phyloP scores from a whole-genome alignment of 2,113 vertebrate genomes.

The Naja naja region DNA sequence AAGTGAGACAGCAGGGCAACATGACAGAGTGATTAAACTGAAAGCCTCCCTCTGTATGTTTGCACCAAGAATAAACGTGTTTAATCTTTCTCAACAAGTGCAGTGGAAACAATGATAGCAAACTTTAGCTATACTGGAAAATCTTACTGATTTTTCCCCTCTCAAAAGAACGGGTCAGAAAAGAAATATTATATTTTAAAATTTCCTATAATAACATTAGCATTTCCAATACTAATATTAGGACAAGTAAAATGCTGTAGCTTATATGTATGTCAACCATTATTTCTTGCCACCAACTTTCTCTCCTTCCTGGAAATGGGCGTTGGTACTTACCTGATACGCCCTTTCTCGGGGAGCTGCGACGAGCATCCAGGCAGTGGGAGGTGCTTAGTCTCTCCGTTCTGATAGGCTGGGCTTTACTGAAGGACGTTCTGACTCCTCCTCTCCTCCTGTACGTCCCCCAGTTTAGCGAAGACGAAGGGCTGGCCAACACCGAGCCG shows the following conservation, averaged over 20 bases:
- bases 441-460: no score
- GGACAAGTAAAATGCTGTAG: background rate
- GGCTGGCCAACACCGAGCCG: no score
- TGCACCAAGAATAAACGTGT: slow-evolving; percentile 56
- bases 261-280: background rate
- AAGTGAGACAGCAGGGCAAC: slow-evolving; percentile 61
- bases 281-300: background rate
- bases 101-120: slow-evolving; percentile 48
- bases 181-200: slow-evolving; percentile 41
- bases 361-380: no score
- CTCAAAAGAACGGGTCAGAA: slow-evolving; percentile 42
- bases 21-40: slow-evolving; percentile 63
- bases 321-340: no score
- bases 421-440: no score
- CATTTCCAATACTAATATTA: slow-evolving; percentile 14
- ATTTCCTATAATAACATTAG: slow-evolving; percentile 28
- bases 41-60: slow-evolving; percentile 62
- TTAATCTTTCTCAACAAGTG: slow-evolving; percentile 66
- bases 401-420: no score
- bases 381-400: no score
- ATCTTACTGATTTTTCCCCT: slow-evolving; percentile 50
- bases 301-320: background rate
- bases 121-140: slow-evolving; percentile 46
- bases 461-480: no score
- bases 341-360: no score